A percentile compares a stretch with the other conserved stretches of the same genome.
phyloP scores from a whole-genome alignment of 2,797 vertebrate genomes.

The Leptodactylus fallax region DNA sequence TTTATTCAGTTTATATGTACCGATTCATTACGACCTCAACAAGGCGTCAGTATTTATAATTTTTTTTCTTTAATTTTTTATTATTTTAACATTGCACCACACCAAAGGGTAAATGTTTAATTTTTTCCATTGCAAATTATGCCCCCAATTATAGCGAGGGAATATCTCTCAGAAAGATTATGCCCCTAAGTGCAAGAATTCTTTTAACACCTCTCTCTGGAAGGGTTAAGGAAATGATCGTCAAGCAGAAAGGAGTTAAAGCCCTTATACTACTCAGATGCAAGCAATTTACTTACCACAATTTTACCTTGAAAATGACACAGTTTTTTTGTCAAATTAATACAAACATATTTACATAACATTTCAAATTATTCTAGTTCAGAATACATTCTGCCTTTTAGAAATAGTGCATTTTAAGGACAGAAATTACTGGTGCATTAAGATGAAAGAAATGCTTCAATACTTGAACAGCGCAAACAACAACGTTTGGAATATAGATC shows the following conservation, averaged over 20 bases:
- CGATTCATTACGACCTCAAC: slow-evolving; percentile 28
- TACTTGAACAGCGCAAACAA: slow-evolving; percentile 16
- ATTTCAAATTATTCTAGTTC: slow-evolving; percentile 36
- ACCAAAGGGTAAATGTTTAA: neutral
- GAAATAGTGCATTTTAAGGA: slow-evolving; percentile 59
- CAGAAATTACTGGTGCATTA: slow-evolving; percentile 47
- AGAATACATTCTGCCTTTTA: slow-evolving; percentile 54
- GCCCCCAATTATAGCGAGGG: slow-evolving; percentile 2
- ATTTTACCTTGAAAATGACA: slow-evolving; percentile 45
- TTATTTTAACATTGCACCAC: neutral
- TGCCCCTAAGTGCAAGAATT: slow-evolving; percentile 46
- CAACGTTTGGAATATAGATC: slow-evolving; percentile 39
- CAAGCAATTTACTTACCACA: slow-evolving; percentile 42
- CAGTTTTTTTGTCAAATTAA: slow-evolving; percentile 30
- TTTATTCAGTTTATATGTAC: slow-evolving; percentile 54
- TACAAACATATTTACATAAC: slow-evolving; percentile 53
- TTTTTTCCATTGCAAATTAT: slow-evolving; percentile 25
- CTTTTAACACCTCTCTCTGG: slow-evolving; percentile 43
- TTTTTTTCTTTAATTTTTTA: neutral
- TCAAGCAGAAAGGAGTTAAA: slow-evolving; percentile 47
- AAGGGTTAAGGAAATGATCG: slow-evolving; percentile 47
- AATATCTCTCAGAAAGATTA: slow-evolving; percentile 22
- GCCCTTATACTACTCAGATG: slow-evolving; percentile 54
- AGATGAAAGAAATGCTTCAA: slow-evolving; percentile 42
- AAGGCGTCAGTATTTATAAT: neutral